Conservation (phyloP, 2,888 invertebrate species). For the Thalpophila matura region DNA sequence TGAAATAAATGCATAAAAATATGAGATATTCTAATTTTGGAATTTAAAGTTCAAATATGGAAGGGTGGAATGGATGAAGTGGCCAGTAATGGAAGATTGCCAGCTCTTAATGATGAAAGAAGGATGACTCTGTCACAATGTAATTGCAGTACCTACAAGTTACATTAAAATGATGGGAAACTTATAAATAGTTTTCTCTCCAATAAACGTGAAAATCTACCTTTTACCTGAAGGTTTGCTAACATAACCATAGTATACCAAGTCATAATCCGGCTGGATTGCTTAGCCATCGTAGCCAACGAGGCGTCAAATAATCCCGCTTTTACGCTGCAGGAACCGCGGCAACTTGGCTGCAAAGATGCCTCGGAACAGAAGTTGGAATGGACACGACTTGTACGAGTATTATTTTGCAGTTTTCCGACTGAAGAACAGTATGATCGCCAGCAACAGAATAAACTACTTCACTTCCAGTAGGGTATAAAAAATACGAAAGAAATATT, state of each 20-base stretch:
- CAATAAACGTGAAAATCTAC: conserved; percentile 22
- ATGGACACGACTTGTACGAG: conserved; percentile 10
- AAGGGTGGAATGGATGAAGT: too few relatives aligned
- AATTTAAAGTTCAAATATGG: too few relatives aligned
- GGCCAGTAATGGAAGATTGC: too few relatives aligned
- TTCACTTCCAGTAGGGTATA: too few relatives aligned
- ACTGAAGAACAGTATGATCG: too few relatives aligned
- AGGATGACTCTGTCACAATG: too few relatives aligned
- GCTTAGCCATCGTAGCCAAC: conserved; percentile 64
- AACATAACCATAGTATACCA: conserved; percentile 39
- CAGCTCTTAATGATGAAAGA: too few relatives aligned
- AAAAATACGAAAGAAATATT: too few relatives aligned
- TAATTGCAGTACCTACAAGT: neutral
- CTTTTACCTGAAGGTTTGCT: conserved; percentile 32
- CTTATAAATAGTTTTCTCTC: conserved; percentile 5
- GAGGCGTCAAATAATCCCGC: conserved; percentile 71
- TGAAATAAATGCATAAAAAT: too few relatives aligned
- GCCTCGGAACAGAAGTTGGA: conserved; percentile 7
- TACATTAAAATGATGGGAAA: neutral
- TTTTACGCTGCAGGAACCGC: conserved; percentile 63
- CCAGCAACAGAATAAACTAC: too few relatives aligned
- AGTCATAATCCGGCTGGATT: conserved; percentile 62
- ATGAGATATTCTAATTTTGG: too few relatives aligned
- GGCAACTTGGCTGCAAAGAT: conserved; percentile 62
- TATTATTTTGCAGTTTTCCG: neutral